Evolutionary conservation across 2,113 vertebrate species (phyloP).

Genomic region (Chloropsis hardwickii): DNA sequence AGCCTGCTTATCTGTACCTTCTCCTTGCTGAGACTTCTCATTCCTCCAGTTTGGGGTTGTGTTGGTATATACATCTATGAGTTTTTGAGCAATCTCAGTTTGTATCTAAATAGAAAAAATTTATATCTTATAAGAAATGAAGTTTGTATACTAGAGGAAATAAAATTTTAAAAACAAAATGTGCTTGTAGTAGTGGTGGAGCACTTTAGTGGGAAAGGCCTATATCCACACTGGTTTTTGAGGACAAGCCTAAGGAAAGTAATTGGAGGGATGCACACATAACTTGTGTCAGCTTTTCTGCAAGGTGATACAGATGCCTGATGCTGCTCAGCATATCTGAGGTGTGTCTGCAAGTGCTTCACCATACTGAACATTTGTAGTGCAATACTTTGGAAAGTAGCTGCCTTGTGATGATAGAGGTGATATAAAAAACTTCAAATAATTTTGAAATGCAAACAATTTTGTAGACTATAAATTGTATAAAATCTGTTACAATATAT

Average conservation of each 20-base stretch:
- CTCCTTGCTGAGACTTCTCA: not conserved
- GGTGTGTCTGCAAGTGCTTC: not conserved
- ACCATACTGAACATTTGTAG: not conserved
- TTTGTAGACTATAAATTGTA: slow-evolving; percentile 5
- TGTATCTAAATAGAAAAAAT: not conserved
- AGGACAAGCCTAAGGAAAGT: not conserved
- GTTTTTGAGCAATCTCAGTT: not conserved
- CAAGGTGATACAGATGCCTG: not conserved
- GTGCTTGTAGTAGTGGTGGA: not conserved
- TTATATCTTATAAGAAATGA: not conserved
- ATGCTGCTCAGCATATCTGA: not conserved
- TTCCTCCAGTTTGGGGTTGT: not conserved
- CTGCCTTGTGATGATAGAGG: not conserved
- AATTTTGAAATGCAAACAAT: not conserved
- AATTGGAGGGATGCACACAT: not conserved
- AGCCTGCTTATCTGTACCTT: not conserved
- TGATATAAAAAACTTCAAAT: not conserved
- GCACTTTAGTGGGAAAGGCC: not conserved
- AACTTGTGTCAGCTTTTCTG: not conserved
- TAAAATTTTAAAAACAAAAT: not conserved
- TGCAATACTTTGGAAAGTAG: not conserved
- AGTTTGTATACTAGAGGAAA: not conserved
- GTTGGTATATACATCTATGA: not conserved
- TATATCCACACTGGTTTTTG: not conserved
- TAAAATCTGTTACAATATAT: not conserved